Evolutionary conservation across 2,888 invertebrate species (phyloP), one percentile per base, ranked within the genome.

Genomic region (Trissolcus brochymenae): DNA sequence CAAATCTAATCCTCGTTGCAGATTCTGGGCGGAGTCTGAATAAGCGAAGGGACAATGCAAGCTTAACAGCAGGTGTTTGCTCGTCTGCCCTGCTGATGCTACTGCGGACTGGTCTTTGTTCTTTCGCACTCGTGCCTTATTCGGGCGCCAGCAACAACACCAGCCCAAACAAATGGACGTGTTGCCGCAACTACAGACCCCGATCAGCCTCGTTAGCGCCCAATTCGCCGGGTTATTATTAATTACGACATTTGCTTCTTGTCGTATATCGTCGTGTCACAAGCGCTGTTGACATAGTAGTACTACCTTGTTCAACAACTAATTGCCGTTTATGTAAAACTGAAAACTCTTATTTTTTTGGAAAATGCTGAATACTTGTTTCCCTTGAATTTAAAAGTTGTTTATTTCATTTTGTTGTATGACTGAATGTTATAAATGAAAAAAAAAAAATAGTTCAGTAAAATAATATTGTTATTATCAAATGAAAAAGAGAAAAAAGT

Each of bases 91-190:
- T 71, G 75, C 68, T 35, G 35, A 66, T 80, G 78, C 76, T 66
- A 68, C 79, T 78, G 78, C 77, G 70, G 79, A 74, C 66, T 79
- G 77, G 82, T 83, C 86, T 85, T 86, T 85, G 86, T 85, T 84
- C 84, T 83, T 86, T 84, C 83, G 80, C 84, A 82, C 85, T 82
- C 80, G 81, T 79, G 80, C 83, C 84, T 84, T 84, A 84, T 85
- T 84, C 83, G 82, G 84, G 66, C 65, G 64, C 60, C 75, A 68
- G 73, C 67, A 70, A 60, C 65, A 60, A 76, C 80, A 82, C 80
- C 79, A 77, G 73, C 80, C 82, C 78, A 82, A 84, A 82, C 86
- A 86, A 85, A 85, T 86, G 83, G 60, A 84, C 79, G 76, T 77
- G 76, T 62, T 64, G 74, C 41, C 60, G 71, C 76, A 43, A 21